Evolutionary conservation across 2,113 vertebrate genomes (phyloP), one percentile per base, ranked within the genome.

Genomic region (Pelodiscus sinensis): DNA sequence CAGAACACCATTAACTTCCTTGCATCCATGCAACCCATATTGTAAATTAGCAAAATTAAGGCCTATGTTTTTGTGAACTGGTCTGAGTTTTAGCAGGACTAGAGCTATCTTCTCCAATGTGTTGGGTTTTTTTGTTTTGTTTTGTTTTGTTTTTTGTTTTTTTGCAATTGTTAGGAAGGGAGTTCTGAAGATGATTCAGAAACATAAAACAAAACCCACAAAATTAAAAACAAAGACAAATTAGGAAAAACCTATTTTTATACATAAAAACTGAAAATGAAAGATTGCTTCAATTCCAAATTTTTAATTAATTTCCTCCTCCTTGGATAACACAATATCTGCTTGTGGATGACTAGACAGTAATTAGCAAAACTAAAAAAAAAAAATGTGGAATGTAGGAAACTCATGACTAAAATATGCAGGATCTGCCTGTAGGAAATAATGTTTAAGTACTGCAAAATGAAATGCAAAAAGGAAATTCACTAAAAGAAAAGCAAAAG

Each of bases 231-330:
- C 50, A 6, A 50, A 78, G n/a, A 68, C 65, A 55, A 89, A 85
- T 83, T 81, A 88, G 22, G 14, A 1, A 1, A 1, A 92, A 90
- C 57, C 52, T 22, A 78, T 68, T 81, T 81, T 85, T 0, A 0
- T 38, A 88, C 88, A 31, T 10, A 77, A 68, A 87, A 92, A 90
- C 5, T 38, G 15, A 85, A 85, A 21, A 27, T 85, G 16, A 85
- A 68, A 78, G 55, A 51, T 14, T 38, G 12, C 15, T 13, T 78
- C 5, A 14, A 51, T 50, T 58, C 84, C 31, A 25, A 78, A 12
- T 57, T 78, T 15, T 85, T 18, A 82, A 89, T 27, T 0, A 62
- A 35, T 90, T 92, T 92, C 81, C 1, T 83, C 22, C 91, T 90
- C 29, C 31, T 29, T 5, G 15, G 2, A 15, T 3, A 56, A 9